Evolutionary conservation across 2,797 vertebrate genomes (phyloP).

Genomic region (Arnoldichthys spilopterus): DNA sequence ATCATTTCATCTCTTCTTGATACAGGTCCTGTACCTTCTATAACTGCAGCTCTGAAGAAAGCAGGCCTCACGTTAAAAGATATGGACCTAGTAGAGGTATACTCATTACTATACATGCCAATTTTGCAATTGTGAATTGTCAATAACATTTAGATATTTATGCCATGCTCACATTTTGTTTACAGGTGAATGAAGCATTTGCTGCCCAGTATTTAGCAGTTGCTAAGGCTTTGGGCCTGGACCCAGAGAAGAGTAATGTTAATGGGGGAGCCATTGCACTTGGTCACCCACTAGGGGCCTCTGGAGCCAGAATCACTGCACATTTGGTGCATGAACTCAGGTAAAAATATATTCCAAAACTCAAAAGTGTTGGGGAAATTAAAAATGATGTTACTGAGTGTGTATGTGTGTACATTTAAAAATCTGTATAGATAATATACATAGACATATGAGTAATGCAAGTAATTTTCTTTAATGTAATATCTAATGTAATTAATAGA

Average conservation of each 20-base stretch:
- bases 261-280: conserved; percentile 93
- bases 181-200: conserved; percentile 96
- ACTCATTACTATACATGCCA: background rate
- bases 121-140: background rate
- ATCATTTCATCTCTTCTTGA: background rate
- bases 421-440: no score
- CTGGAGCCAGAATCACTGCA: conserved; percentile 89
- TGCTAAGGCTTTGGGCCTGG: conserved; percentile 84
- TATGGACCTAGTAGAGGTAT: conserved; percentile 95
- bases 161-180: background rate
- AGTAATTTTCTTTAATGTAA: no score
- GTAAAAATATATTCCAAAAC: conserved; percentile 69
- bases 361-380: no score
- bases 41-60: conserved; percentile 93
- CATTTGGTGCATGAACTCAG: conserved; percentile 93
- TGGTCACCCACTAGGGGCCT: conserved; percentile 92
- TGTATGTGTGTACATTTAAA: no score
- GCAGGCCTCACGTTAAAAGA: conserved; percentile 87
- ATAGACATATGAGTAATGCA: no score
- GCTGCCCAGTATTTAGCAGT: conserved; percentile 92
- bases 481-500: no score
- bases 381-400: no score
- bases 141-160: background rate
- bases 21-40: conserved; percentile 91
- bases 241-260: conserved; percentile 90